Evolutionary conservation across 2,888 invertebrate species (phyloP).

Genomic region (Bombylius major): DNA sequence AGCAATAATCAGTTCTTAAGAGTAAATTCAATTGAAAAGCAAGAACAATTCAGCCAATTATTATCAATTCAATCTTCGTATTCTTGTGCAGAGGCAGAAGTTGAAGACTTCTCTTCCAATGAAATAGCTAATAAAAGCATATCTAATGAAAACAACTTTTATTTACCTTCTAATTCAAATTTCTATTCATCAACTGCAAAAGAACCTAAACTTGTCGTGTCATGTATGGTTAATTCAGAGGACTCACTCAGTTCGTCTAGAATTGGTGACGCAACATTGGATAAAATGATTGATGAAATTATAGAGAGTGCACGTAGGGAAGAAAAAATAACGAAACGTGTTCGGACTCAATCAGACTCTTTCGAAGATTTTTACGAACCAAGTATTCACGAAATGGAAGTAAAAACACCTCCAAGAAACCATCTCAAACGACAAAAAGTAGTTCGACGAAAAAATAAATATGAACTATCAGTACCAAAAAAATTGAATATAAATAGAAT

Average conservation of each 20-base stretch:
- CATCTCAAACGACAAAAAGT: constrained; percentile 32
- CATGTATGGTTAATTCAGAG: constrained; percentile 2
- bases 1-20: constrained; percentile 31
- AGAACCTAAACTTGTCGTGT: too few species aligned
- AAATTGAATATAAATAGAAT: constrained; percentile 12
- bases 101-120: too few species aligned
- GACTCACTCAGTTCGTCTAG: constrained; percentile 29
- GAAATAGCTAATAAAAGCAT: too few species aligned
- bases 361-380: constrained; percentile 3
- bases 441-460: constrained; percentile 23
- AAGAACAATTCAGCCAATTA: not conserved
- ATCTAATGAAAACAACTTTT: too few species aligned
- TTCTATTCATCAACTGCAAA: too few species aligned
- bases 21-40: constrained; percentile 7
- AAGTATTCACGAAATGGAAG: constrained; percentile 35
- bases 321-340: not conserved
- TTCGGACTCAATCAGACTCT: not conserved
- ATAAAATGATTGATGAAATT: constrained; percentile 35
- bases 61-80: too few species aligned
- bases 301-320: constrained; percentile 27
- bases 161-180: too few species aligned
- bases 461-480: not conserved
- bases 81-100: too few species aligned
- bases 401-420: constrained; percentile 29
- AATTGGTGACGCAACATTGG: constrained; percentile 34